Percentiles rank a stretch among this genome's conserved stretches.
Evolutionary conservation across 2,113 vertebrate species (phyloP).

Genomic region (Gavialis gangeticus): DNA sequence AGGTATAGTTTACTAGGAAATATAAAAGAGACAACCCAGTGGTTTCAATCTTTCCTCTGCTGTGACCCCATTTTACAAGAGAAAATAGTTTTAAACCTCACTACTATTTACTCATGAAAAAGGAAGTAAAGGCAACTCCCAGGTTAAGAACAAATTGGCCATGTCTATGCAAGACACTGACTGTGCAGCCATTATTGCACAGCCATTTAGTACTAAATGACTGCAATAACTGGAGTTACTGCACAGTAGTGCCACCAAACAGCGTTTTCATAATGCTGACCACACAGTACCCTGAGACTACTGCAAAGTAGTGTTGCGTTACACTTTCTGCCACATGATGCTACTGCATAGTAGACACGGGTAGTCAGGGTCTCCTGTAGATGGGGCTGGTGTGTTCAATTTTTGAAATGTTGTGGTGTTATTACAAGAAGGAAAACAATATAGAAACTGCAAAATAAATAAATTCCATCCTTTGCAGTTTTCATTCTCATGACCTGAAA

Average conservation of each 20-base stretch:
- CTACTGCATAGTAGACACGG: too few relatives aligned
- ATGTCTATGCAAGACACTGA: too few relatives aligned
- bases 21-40: not conserved
- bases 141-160: not conserved
- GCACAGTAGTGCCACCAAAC: too few relatives aligned
- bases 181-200: too few relatives aligned
- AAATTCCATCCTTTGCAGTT: not conserved
- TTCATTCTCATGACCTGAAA: not conserved
- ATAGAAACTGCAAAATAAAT: not conserved
- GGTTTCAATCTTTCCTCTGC: not conserved
- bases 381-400: not conserved
- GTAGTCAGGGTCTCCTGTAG: too few relatives aligned
- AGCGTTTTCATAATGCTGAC: too few relatives aligned
- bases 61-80: not conserved
- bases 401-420: not conserved
- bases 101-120: not conserved
- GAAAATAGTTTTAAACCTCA: not conserved
- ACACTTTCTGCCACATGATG: too few relatives aligned
- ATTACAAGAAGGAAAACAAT: not conserved
- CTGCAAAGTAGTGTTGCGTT: too few relatives aligned
- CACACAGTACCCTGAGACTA: too few relatives aligned
- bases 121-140: fast-evolving
- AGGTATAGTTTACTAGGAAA: not conserved
- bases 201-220: too few relatives aligned
- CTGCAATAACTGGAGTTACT: too few relatives aligned